phyloP scores from a whole-genome alignment of 2,113 vertebrate genomes.

The Scolopax mira region DNA sequence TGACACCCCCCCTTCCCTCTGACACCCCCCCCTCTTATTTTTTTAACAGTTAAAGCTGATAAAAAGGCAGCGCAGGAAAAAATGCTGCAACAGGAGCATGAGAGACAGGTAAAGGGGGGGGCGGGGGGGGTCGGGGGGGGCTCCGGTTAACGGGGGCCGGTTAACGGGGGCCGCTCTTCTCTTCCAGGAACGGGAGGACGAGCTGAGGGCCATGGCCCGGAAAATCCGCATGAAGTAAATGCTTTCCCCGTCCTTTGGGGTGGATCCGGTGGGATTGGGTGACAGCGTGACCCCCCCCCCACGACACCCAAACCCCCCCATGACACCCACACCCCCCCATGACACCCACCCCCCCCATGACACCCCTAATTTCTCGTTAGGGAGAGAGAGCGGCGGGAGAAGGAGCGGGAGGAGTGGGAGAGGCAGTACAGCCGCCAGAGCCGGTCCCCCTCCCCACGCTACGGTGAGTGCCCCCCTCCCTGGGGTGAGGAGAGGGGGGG shows the following conservation, averaged over 20 bases:
- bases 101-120: slow-evolving; percentile 79
- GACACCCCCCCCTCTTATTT: background rate
- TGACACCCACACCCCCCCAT: too few species aligned
- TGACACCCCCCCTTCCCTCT: too few species aligned
- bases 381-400: slow-evolving; percentile 89
- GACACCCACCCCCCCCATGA: too few species aligned
- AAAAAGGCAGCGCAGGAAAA: slow-evolving; percentile 92
- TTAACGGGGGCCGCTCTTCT: background rate
- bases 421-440: slow-evolving; percentile 89
- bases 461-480: slow-evolving; percentile 75
- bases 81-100: slow-evolving; percentile 89
- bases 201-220: slow-evolving; percentile 92
- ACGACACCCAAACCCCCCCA: too few species aligned
- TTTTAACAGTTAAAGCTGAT: slow-evolving; percentile 85
- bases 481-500: background rate
- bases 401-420: slow-evolving; percentile 93
- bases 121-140: too few species aligned
- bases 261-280: background rate
- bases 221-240: slow-evolving; percentile 96
- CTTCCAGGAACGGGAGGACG: slow-evolving; percentile 89
- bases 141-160: background rate
- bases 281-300: accelerated
- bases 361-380: slow-evolving; percentile 43
- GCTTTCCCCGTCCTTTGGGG: accelerated
- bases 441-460: slow-evolving; percentile 78